A percentile compares a stretch with the other conserved stretches of the same genome.
Evolutionary conservation across 2,113 vertebrate genomes (phyloP).

Genomic region (Actenoides hombroni): DNA sequence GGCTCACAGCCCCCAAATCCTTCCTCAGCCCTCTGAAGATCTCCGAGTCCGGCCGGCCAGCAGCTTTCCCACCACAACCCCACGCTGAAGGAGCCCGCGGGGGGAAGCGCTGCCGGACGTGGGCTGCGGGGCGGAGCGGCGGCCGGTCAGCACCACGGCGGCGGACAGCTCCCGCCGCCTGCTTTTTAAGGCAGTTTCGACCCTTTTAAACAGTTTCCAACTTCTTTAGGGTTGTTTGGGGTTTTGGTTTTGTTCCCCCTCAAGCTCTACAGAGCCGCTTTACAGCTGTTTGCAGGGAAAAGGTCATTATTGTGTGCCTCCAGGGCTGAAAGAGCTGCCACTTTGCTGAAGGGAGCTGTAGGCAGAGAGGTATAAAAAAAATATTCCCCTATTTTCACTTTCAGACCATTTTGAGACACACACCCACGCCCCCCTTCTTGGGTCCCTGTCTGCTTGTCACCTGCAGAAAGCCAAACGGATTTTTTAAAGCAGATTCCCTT

Average conservation of each 20-base stretch:
- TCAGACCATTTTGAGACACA: neutral
- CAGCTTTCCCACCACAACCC: rapidly evolving
- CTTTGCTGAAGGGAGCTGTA: neutral
- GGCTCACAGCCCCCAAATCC: rapidly evolving
- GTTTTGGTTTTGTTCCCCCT: too few relatives aligned
- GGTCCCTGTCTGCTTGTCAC: neutral
- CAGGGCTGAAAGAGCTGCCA: neutral
- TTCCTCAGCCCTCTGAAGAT: rapidly evolving
- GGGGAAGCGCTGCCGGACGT: neutral
- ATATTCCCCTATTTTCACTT: neutral
- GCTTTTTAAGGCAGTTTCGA: rapidly evolving
- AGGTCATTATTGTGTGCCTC: neutral
- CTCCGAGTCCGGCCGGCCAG: rapidly evolving
- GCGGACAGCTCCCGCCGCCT: slow-evolving; percentile 66
- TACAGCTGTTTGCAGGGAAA: neutral
- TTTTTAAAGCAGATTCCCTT: neutral
- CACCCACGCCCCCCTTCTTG: neutral
- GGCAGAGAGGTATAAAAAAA: neutral
- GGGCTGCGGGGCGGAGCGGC: rapidly evolving
- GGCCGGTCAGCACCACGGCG: slow-evolving; percentile 64
- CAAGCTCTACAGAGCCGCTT: neutral
- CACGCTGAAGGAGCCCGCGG: neutral
- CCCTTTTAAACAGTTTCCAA: rapidly evolving
- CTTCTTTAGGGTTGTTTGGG: neutral
- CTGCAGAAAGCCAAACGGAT: neutral